Evolutionary conservation across 2,797 vertebrate genomes (phyloP).

Genomic region (Parauchenoglanis ngamensis): DNA sequence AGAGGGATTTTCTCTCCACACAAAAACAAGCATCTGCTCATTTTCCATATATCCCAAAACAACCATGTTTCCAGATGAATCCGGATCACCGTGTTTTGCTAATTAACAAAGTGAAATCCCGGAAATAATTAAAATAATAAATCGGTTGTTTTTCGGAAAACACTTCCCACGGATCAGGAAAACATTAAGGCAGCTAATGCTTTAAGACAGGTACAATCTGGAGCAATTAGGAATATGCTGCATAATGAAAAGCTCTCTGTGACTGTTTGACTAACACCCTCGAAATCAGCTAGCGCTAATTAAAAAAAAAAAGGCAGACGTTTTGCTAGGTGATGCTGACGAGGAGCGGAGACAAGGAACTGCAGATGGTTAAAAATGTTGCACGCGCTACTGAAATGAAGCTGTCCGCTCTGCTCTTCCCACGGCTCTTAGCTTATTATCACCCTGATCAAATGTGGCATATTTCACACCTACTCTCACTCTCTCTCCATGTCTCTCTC

Average conservation of each 20-base stretch:
- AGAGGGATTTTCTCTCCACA: neutral
- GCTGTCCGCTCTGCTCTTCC: conserved; percentile 60
- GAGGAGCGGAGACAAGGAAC: conserved; percentile 13
- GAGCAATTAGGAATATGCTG: conserved; percentile 12
- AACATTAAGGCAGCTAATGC: neutral
- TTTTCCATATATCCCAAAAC: conserved; percentile 28
- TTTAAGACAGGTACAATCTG: conserved; percentile 27
- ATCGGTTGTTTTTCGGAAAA: neutral
- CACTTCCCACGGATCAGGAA: neutral
- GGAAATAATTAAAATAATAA: neutral
- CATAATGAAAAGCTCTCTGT: conserved; percentile 9
- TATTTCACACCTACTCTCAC: conserved; percentile 71
- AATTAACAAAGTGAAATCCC: conserved; percentile 1
- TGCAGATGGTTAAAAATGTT: conserved; percentile 24
- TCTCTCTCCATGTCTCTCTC: neutral
- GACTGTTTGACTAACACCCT: conserved; percentile 14
- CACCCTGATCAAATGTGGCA: conserved; percentile 71
- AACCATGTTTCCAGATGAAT: conserved; percentile 3
- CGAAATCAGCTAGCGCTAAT: neutral
- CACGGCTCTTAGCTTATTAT: conserved; percentile 77
- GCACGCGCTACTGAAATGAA: conserved; percentile 5
- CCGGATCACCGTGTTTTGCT: neutral
- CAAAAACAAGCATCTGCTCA: conserved; percentile 8
- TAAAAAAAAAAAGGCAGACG: conserved; percentile 13
- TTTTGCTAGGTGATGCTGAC: conserved; percentile 16